phyloP scores from a whole-genome alignment of 92 coral and sea anemone species.

The Pocillopora meandrina region DNA sequence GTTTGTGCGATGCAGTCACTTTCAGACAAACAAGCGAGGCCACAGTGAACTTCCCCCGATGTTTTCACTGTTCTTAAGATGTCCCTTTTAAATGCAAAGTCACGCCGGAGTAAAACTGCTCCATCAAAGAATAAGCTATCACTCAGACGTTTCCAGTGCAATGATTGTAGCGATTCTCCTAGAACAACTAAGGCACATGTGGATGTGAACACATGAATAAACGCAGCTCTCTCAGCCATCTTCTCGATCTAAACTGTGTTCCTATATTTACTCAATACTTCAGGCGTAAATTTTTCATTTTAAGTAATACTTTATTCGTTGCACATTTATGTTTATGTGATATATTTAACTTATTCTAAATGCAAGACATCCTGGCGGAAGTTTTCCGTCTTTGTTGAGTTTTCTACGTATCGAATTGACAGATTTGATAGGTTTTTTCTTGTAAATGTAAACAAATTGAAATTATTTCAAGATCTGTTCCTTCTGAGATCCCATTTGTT shows the following conservation, averaged over 20 bases:
- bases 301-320: neutral
- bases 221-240: neutral
- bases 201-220: neutral
- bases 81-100: constrained; percentile 15
- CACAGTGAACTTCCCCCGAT: constrained; percentile 24
- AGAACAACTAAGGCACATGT: neutral
- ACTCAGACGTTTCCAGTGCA: constrained; percentile 19
- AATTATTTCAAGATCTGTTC: too few relatives aligned
- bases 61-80: constrained; percentile 2
- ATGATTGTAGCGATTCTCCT: neutral
- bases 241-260: neutral
- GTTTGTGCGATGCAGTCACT: constrained; percentile 46
- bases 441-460: too few relatives aligned
- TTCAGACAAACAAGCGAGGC: constrained; percentile 45
- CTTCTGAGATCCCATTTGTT: too few relatives aligned
- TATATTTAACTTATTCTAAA: neutral
- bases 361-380: constrained; percentile 7
- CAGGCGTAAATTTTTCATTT: neutral
- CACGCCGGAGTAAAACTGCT: constrained; percentile 3
- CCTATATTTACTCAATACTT: neutral
- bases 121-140: constrained; percentile 13
- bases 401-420: neutral
- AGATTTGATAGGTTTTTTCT: neutral
- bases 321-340: neutral
- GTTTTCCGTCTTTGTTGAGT: neutral